A percentile compares a stretch with the other conserved stretches of the same genome.
Evolutionary conservation across 2,113 vertebrate genomes (phyloP).

Genomic region (Taxidea taxus): DNA sequence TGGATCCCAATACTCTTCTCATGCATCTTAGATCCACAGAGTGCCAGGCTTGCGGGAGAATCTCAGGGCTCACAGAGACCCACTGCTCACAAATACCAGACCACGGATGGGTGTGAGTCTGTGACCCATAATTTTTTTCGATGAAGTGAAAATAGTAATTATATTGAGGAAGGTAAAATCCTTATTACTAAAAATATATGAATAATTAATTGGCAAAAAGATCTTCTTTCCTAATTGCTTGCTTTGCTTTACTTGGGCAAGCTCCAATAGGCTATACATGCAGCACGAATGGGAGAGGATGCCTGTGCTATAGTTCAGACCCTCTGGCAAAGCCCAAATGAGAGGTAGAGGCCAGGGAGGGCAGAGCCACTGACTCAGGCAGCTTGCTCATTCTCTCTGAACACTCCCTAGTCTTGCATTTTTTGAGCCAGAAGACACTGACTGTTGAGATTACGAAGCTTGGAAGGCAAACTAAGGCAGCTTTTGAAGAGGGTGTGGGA

Average conservation of each 20-base stretch:
- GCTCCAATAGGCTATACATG: not conserved
- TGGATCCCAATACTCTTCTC: not conserved
- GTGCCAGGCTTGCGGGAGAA: not conserved
- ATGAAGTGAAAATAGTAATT: not conserved
- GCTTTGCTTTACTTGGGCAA: slow-evolving; percentile 20
- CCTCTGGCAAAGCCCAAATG: not conserved
- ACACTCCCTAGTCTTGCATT: not conserved
- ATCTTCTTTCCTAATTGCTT: not conserved
- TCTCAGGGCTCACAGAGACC: not conserved
- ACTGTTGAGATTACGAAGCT: not conserved
- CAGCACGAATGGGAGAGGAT: not conserved
- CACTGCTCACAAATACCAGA: not conserved
- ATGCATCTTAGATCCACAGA: not conserved
- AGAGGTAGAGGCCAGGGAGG: not conserved
- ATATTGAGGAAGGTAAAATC: not conserved
- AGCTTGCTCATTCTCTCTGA: not conserved
- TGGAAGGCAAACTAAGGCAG: not conserved
- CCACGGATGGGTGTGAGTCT: not conserved
- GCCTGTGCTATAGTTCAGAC: not conserved
- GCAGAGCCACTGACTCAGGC: not conserved
- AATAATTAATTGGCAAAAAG: not conserved
- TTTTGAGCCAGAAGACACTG: not conserved
- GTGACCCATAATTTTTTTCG: not conserved
- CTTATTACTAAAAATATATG: slow-evolving; percentile 20
- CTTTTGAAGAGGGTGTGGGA: not conserved